These are phyloP conservation scores for Trichopoda pennipes DNA, from an alignment of 2,888 invertebrate species.

Conservation along the genomic window DNA sequence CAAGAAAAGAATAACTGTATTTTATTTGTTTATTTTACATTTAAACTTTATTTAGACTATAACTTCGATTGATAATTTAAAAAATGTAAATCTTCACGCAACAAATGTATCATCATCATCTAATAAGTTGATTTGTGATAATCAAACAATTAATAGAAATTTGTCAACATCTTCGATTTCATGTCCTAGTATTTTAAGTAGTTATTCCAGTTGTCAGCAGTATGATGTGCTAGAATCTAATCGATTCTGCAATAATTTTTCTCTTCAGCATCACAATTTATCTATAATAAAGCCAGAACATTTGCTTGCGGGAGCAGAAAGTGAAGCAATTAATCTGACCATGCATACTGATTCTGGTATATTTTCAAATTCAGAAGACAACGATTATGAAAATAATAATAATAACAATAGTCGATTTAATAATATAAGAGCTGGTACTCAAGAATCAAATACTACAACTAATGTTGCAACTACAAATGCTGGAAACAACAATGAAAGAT, in stretches of 20 bases:
- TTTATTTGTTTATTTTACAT: not conserved
- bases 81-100: constrained; percentile 19
- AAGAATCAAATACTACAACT: constrained; percentile 19
- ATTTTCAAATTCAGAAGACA: constrained; percentile 54
- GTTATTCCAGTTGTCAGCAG: constrained; percentile 52
- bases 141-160: constrained; percentile 38
- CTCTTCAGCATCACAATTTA: constrained; percentile 46
- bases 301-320: constrained; percentile 37
- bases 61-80: constrained; percentile 12
- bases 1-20: constrained; percentile 1
- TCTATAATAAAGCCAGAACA: constrained; percentile 66
- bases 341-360: constrained; percentile 56
- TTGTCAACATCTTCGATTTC: constrained; percentile 52
- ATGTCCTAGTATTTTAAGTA: constrained; percentile 53
- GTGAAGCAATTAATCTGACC: constrained; percentile 64
- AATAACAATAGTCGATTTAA: constrained; percentile 15
- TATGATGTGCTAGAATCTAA: constrained; percentile 34
- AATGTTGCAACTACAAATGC: constrained; percentile 4
- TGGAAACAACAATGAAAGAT: constrained; percentile 13
- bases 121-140: constrained; percentile 40
- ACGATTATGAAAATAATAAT: constrained; percentile 38
- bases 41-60: constrained; percentile 22
- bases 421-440: constrained; percentile 52
- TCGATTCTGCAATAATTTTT: not conserved
- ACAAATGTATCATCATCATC: constrained; percentile 9